Evolutionary conservation across 2,888 invertebrate genomes (phyloP), one percentile per base, ranked within the genome.

Genomic region (Electrophaes corylata): DNA sequence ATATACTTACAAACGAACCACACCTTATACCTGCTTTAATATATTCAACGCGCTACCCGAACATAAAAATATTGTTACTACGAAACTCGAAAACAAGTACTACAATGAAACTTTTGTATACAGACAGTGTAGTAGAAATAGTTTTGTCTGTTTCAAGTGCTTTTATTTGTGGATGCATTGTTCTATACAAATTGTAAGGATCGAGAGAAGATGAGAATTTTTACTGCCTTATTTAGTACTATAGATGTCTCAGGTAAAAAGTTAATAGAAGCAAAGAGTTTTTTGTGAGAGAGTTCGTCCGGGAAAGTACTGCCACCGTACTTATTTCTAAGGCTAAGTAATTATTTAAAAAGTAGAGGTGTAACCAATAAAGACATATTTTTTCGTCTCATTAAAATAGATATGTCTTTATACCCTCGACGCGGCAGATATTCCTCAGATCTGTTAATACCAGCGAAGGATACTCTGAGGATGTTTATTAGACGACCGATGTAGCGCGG

Each of bases 61-160:
- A 57, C 57, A 50, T 65, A 57, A 65, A 67, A 62, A 67, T 59
- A 64, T 62, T 60, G 60, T 64, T 60, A 55, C 57, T 37, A 51
- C 54, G 55, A 41, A 58, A 62, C 59, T 57, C 10, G 16, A 23
- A 55, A 65, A 62, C 58, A 55, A 64, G 54, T 50, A 52, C 48
- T 41, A 65, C 64, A 65, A 64, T 60, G 54, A 31, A 61, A 59
- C 57, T 62, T 55, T 68, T 64, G 59, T 40, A 46, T 39, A 45
- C 29, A 53, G 33, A 52, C 35, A 39, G 48, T 48, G 46, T 60
- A 31, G 44, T 26, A 16, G 35, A 12, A 11, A 40, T 19, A 12
- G 20, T 40, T 70, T 71, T 75, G 73, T 78, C 67, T 68, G 68
- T 66, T 67, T 66, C 58, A 61, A 73, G 71, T 66, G 60, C 62